These are phyloP conservation scores for Numenius arquata DNA, from an alignment of 2,113 vertebrate genomes.

Conservation along the genomic window DNA sequence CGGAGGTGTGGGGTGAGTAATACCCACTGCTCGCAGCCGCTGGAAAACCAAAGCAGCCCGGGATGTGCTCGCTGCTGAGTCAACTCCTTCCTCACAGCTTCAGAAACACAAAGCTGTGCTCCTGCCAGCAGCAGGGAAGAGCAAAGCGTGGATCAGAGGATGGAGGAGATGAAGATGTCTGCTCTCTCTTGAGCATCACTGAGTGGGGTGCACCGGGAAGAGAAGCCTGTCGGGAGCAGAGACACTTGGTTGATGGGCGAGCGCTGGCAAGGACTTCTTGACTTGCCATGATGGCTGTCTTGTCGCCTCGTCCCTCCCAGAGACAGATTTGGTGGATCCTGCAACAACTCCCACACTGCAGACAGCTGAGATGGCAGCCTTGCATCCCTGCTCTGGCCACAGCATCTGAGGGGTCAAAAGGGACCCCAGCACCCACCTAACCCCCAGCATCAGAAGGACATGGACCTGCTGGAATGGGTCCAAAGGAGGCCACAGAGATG, in stretches of 20 bases:
- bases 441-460: not conserved
- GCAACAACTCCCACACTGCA: not conserved
- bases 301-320: not conserved
- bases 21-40: not conserved
- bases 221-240: not conserved
- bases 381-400: not conserved
- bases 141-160: not conserved
- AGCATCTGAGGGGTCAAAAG: not conserved
- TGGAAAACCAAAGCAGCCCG: not conserved
- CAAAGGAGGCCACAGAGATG: too few species aligned
- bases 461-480: too few species aligned
- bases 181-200: not conserved
- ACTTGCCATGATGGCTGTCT: not conserved
- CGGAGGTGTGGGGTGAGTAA: not conserved
- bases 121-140: not conserved
- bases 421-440: not conserved
- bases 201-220: fast-evolving
- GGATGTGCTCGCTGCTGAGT: not conserved
- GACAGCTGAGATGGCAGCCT: not conserved
- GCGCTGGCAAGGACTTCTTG: not conserved
- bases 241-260: not conserved
- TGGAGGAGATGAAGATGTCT: not conserved
- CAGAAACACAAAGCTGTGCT: not conserved
- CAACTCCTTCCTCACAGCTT: not conserved
- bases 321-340: not conserved